A percentile compares a stretch with the other conserved stretches of the same genome.
Evolutionary conservation across 2,888 invertebrate species (phyloP).

Genomic region (Napeogenes inachia): DNA sequence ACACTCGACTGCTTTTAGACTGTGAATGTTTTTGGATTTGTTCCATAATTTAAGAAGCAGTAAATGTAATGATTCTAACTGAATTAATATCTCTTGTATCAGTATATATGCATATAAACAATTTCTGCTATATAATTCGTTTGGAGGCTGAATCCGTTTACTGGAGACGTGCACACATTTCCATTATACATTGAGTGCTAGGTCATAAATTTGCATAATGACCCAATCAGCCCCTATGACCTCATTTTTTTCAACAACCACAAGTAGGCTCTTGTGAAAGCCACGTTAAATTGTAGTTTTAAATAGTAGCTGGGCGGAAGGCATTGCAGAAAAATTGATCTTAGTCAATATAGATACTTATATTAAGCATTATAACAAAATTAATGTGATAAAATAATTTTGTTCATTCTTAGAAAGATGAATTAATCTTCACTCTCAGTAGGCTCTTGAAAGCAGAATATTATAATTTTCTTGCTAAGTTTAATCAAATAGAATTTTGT

Average conservation of each 20-base stretch:
- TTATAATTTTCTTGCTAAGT: too few species aligned
- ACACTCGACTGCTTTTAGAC: constrained; percentile 4
- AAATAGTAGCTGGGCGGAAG: not conserved
- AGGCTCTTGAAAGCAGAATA: too few species aligned
- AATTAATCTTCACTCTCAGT: too few species aligned
- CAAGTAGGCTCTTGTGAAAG: constrained; percentile 19
- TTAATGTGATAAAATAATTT: too few species aligned
- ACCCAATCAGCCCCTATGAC: constrained; percentile 58
- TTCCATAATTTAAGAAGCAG: constrained; percentile 1
- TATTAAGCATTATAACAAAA: too few species aligned
- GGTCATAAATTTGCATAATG: constrained; percentile 65
- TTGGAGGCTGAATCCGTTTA: not conserved
- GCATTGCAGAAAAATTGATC: not conserved
- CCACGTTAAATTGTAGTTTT: constrained; percentile 3
- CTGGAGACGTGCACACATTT: constrained; percentile 31
- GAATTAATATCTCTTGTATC: not conserved
- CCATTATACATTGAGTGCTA: constrained; percentile 43
- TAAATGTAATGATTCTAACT: constrained; percentile 1
- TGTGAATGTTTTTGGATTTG: not conserved
- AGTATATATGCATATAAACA: not conserved
- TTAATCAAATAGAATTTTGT: too few species aligned
- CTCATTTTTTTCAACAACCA: constrained; percentile 49
- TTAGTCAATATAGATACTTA: too few species aligned
- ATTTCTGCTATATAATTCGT: not conserved
- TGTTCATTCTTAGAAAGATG: too few species aligned